A percentile compares a stretch with the other conserved stretches of the same genome.
These are phyloP conservation scores for Globodera ellingtonae DNA, from an alignment of 1,140 invertebrate species.

Conservation along the genomic window DNA sequence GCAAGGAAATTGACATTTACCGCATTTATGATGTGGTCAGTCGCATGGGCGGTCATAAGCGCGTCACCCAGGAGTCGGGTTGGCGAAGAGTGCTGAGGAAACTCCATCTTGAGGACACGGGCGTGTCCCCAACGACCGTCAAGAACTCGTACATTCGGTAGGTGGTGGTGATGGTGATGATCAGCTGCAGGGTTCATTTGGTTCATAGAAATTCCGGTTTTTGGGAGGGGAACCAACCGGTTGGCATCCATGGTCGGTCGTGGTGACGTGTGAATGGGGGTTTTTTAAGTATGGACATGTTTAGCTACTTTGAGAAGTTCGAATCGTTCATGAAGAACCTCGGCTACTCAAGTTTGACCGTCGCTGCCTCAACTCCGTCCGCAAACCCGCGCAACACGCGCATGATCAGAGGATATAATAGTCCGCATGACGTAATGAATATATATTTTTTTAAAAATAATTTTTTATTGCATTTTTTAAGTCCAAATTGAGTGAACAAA, in stretches of 20 bases:
- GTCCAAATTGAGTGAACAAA: background rate
- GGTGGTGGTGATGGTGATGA: background rate
- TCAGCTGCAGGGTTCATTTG: background rate
- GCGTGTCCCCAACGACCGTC: slow-evolving; percentile 31
- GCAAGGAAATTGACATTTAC: slow-evolving; percentile 42
- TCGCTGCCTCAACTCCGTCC: slow-evolving; percentile 10
- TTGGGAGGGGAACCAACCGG: too few species aligned
- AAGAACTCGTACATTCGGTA: slow-evolving; percentile 38
- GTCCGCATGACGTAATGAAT: background rate
- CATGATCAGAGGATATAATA: slow-evolving; percentile 17
- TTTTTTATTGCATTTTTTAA: background rate
- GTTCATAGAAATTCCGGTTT: too few species aligned
- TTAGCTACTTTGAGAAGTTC: slow-evolving; percentile 45
- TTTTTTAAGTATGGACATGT: background rate
- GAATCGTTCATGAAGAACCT: slow-evolving; percentile 44
- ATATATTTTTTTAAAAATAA: background rate
- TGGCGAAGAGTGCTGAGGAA: slow-evolving; percentile 35
- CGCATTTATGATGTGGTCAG: slow-evolving; percentile 42
- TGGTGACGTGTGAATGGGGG: too few species aligned
- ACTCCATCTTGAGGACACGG: slow-evolving; percentile 29
- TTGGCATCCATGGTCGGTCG: too few species aligned
- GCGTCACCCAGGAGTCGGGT: slow-evolving; percentile 32
- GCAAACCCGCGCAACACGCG: slow-evolving; percentile 28
- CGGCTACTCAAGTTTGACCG: slow-evolving; percentile 40
- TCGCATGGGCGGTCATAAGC: slow-evolving; percentile 38